phyloP scores from a whole-genome alignment of 1,140 invertebrate species.

The Lithobius niger region DNA sequence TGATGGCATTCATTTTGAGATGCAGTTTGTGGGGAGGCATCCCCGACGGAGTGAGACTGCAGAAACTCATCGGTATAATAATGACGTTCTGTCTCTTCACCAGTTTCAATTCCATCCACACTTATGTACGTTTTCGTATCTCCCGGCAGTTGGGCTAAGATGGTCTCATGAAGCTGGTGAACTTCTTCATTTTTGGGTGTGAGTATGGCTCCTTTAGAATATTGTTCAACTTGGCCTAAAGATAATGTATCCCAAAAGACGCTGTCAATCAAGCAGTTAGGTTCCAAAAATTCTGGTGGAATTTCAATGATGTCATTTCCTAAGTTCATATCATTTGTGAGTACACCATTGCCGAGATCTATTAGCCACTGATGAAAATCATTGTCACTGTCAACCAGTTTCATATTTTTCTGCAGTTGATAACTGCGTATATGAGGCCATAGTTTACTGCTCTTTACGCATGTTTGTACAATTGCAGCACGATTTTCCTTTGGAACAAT shows the following conservation, averaged over 20 bases:
- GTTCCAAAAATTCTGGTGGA: constrained; percentile 8
- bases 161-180: not conserved
- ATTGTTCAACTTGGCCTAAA: constrained; percentile 6
- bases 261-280: constrained; percentile 7
- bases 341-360: constrained; percentile 18
- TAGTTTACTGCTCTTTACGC: constrained; percentile 19
- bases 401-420: not conserved
- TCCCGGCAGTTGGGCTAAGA: not conserved
- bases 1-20: too few species aligned
- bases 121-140: too few species aligned
- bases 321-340: constrained; percentile 4
- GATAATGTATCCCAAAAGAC: constrained; percentile 10
- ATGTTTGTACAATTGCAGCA: constrained; percentile 17
- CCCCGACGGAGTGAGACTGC: too few species aligned
- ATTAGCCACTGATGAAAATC: too few species aligned
- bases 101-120: too few species aligned
- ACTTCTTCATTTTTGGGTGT: constrained; percentile 12
- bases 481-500: constrained; percentile 16
- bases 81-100: too few species aligned
- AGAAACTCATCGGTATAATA: too few species aligned
- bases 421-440: constrained; percentile 17
- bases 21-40: too few species aligned
- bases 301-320: constrained; percentile 14
- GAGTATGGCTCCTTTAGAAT: constrained; percentile 14
- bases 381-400: constrained; percentile 8